These are phyloP conservation scores for Lycodopsis pacificus DNA, from an alignment of 2,797 vertebrate genomes.

Conservation along the genomic window DNA sequence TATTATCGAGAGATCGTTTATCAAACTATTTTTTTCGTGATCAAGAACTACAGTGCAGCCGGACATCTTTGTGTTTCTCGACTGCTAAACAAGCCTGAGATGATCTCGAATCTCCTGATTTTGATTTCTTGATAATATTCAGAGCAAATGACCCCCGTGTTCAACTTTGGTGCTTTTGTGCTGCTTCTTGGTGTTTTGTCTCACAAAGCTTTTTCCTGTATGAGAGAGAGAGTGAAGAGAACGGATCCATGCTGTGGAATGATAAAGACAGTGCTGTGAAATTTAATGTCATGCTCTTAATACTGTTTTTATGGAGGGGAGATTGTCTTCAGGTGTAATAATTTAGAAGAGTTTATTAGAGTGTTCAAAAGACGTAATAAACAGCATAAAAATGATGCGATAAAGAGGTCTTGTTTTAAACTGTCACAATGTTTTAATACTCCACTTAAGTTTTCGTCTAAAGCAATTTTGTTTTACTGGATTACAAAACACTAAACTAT, in stretches of 20 bases:
- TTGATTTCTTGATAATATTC: slow-evolving; percentile 66
- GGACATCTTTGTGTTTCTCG: slow-evolving; percentile 2
- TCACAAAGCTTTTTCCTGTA: slow-evolving; percentile 56
- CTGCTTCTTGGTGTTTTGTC: slow-evolving; percentile 77
- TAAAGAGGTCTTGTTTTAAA: slow-evolving; percentile 34
- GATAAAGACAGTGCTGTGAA: slow-evolving; percentile 84
- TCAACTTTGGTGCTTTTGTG: slow-evolving; percentile 76
- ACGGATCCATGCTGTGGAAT: slow-evolving; percentile 69
- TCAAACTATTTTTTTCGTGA: slow-evolving; percentile 26
- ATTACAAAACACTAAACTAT: background rate
- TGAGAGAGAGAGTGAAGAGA: slow-evolving; percentile 53
- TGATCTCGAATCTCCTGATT: slow-evolving; percentile 1
- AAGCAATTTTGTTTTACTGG: background rate
- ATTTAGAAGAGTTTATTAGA: slow-evolving; percentile 84
- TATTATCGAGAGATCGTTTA: slow-evolving; percentile 63
- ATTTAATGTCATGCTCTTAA: slow-evolving; percentile 82
- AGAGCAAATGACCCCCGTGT: slow-evolving; percentile 57
- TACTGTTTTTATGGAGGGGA: slow-evolving; percentile 81
- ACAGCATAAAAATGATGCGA: slow-evolving; percentile 61
- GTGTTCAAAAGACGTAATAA: slow-evolving; percentile 85
- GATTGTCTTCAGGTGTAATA: slow-evolving; percentile 81
- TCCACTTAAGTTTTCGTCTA: background rate
- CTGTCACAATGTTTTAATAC: background rate
- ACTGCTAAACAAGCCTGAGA: slow-evolving; percentile 58
- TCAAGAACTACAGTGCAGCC: slow-evolving; percentile 38